Evolutionary conservation across 1,140 invertebrate species (phyloP), one percentile per base, ranked within the genome.

Genomic region (Diorhabda sublineata): DNA sequence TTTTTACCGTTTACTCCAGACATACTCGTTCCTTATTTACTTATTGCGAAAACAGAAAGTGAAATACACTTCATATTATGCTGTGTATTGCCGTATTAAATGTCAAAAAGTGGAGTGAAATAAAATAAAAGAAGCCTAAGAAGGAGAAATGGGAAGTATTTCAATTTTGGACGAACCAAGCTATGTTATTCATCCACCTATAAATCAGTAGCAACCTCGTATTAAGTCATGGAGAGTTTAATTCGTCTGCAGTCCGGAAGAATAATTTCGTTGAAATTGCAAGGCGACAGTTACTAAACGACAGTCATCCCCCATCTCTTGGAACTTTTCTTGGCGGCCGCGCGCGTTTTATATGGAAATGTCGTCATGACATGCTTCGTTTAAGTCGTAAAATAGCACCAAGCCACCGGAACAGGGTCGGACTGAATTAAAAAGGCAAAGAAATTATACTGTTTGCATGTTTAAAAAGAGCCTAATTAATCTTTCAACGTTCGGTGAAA

Each of bases 311-410:
- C 41, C 61, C 67, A 73, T 70, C 70, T 59, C 63, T 58, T 67
- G 63, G 72, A 69, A 60, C 62, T 73, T 78, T 79, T 26, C 81
- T 80, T 5, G 81, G 78, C 47, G 56, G 62, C 60, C 42, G 42
- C 59, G 59, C 73, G 64, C 75, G 75, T 79, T 79, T 75, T 79
- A 76, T 79, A 79, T 77, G 77, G 75, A 76, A 79, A 77, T 79
- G 77, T 75, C 76, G 74, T 74, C 76, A 75, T 79, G 77, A 77
- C 75, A 79, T 74, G 77, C 72, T 79, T 78, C 77, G 77, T 79
- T 79, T 76, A 76, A 76, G 71, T 73, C 76, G 74, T 75, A 77
- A 77, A 79, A 78, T 79, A 77, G 71, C 74, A 71, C 69, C 72
- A 71, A 73, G 73, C 62, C 68, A 70, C 69, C 72, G 71, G 69